Evolutionary conservation across 2,113 vertebrate genomes (phyloP).

Genomic region (Menura novaehollandiae): DNA sequence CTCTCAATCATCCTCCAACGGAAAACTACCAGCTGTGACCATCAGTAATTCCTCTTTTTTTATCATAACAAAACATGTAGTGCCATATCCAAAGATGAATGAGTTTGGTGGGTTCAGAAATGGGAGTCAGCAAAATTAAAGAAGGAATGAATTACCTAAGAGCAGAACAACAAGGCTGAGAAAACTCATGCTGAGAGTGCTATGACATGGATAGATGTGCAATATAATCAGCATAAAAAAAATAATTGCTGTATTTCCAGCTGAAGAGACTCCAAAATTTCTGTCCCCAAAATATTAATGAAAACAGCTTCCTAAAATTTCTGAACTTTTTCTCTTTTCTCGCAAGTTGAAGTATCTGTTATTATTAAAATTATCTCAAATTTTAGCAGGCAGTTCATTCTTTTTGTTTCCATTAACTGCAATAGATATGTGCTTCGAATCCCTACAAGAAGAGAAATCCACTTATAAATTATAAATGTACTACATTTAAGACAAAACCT

Average conservation of each 20-base stretch:
- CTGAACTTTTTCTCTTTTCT: neutral
- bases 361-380: neutral
- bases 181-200: neutral
- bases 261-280: neutral
- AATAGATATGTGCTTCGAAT: neutral
- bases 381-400: neutral
- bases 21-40: constrained; percentile 17
- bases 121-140: constrained; percentile 21
- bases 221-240: neutral
- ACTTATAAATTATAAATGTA: neutral
- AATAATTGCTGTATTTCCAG: neutral
- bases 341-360: neutral
- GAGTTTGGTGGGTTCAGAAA: neutral
- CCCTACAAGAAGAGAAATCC: neutral
- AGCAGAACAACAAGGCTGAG: neutral
- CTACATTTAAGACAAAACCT: neutral
- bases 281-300: neutral
- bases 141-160: neutral
- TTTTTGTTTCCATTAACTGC: neutral
- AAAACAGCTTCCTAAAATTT: neutral
- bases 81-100: neutral
- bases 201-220: neutral
- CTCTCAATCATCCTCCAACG: neutral
- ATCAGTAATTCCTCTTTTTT: neutral
- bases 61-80: neutral